These are phyloP conservation scores for Plagiodera versicolora DNA, from an alignment of 2,888 invertebrate genomes.

Conservation along the genomic window DNA sequence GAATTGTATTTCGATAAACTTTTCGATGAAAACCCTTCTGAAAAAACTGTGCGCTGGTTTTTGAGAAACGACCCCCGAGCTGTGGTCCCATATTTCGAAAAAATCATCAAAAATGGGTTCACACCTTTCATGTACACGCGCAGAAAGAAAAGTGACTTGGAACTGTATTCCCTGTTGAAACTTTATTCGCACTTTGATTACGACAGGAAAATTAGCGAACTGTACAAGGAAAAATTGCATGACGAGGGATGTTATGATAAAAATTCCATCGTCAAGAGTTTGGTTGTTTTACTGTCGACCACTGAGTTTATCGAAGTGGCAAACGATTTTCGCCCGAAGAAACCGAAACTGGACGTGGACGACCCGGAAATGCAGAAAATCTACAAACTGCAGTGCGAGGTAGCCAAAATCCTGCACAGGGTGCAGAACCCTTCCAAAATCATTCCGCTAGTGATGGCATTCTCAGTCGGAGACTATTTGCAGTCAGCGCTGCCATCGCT, in stretches of 20 bases:
- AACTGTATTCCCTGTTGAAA: too few relatives aligned
- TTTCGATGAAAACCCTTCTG: neutral
- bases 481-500: conserved; percentile 29
- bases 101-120: conserved; percentile 12
- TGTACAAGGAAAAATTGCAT: conserved; percentile 14
- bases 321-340: conserved; percentile 28
- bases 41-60: conserved; percentile 14
- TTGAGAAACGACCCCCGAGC: conserved; percentile 26
- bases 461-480: conserved; percentile 36
- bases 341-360: conserved; percentile 28
- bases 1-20: conserved; percentile 18
- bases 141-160: too few relatives aligned
- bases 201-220: conserved; percentile 22
- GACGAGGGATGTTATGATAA: neutral
- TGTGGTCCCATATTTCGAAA: conserved; percentile 22
- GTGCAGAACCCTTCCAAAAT: conserved; percentile 21
- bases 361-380: conserved; percentile 25
- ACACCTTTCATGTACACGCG: too few relatives aligned
- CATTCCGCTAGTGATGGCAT: conserved; percentile 28
- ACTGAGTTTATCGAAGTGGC: conserved; percentile 28
- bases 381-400: conserved; percentile 31
- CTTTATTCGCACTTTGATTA: conserved; percentile 26
- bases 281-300: conserved; percentile 26
- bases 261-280: conserved; percentile 14
- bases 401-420: conserved; percentile 20